A percentile compares a stretch with the other conserved stretches of the same genome.
Evolutionary conservation across 1,140 invertebrate genomes (phyloP).

Genomic region (Drosophila subpulchrella): DNA sequence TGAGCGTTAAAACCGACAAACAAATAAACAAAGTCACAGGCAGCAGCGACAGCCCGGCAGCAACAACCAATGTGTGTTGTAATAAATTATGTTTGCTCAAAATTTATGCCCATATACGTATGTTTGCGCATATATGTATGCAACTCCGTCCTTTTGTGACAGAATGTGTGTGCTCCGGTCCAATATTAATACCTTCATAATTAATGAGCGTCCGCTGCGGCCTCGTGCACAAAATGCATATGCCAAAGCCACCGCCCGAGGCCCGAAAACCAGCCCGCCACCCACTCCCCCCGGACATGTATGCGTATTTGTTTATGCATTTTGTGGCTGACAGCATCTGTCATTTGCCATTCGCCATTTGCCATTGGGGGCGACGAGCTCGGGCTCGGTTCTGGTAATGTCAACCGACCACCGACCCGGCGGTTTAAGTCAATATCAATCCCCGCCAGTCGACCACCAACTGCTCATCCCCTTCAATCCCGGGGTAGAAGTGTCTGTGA

Average conservation of each 20-base stretch:
- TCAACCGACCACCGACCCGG: conserved; percentile 63
- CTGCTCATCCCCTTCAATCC: conserved; percentile 4
- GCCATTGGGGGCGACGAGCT: conserved; percentile 54
- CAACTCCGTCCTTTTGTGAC: conserved; percentile 18
- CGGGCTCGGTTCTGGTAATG: conserved; percentile 44
- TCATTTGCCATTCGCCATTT: conserved; percentile 80
- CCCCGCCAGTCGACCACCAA: conserved; percentile 26
- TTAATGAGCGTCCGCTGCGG: conserved; percentile 68
- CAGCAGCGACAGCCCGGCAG: conserved; percentile 46
- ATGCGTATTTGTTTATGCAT: conserved; percentile 63
- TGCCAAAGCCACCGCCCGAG: conserved; percentile 54
- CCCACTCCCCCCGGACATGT: neutral
- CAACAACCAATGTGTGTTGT: conserved; percentile 73
- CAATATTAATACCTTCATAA: conserved; percentile 60
- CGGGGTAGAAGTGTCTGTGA: conserved; percentile 19
- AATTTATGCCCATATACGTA: conserved; percentile 62
- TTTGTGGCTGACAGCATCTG: conserved; percentile 81
- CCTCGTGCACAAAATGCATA: conserved; percentile 73
- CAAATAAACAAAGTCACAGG: conserved; percentile 64
- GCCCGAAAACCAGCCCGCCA: neutral
- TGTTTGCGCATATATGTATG: conserved; percentile 4
- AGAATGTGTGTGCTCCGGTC: conserved; percentile 36
- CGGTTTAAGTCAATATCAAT: conserved; percentile 66
- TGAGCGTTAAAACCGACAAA: conserved; percentile 77
- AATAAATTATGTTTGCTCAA: conserved; percentile 78